Evolutionary conservation across 1,140 invertebrate genomes (phyloP).

Genomic region (Leptopilina clavipes): DNA sequence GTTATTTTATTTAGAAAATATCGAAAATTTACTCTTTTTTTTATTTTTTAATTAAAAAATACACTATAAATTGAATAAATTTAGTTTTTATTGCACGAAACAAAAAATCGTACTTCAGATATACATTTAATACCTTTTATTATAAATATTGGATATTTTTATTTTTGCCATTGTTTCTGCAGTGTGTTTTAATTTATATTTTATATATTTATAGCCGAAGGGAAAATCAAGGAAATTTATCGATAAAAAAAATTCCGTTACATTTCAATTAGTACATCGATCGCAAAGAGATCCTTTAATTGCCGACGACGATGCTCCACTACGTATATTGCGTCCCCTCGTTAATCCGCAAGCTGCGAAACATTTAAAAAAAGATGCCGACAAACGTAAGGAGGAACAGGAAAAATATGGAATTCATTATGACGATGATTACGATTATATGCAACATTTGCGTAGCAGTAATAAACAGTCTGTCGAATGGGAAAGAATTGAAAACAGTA

Average conservation of each 20-base stretch:
- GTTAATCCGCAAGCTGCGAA: slow-evolving; percentile 59
- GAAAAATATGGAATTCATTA: slow-evolving; percentile 95
- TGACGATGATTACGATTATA: slow-evolving; percentile 97
- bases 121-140: no score
- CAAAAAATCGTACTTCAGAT: no score
- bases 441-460: slow-evolving; percentile 91
- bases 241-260: slow-evolving; percentile 92
- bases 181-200: no score
- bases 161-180: no score
- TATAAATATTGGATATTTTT: no score
- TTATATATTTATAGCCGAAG: slow-evolving; percentile 78
- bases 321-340: slow-evolving; percentile 86
- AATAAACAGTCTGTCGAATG: slow-evolving; percentile 72
- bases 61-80: no score
- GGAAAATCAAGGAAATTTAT: slow-evolving; percentile 89
- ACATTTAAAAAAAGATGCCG: slow-evolving; percentile 59
- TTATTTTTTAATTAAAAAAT: no score
- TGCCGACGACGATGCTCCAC: slow-evolving; percentile 90
- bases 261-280: slow-evolving; percentile 93
- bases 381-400: slow-evolving; percentile 85
- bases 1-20: no score
- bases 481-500: slow-evolving; percentile 60
- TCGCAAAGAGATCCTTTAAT: slow-evolving; percentile 94
- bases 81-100: no score
- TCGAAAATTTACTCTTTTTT: no score